Percentiles rank a stretch among this genome's conserved stretches.
These are phyloP conservation scores for Tolmerus cingulatus DNA, from an alignment of 2,888 invertebrate genomes.

Conservation along the genomic window DNA sequence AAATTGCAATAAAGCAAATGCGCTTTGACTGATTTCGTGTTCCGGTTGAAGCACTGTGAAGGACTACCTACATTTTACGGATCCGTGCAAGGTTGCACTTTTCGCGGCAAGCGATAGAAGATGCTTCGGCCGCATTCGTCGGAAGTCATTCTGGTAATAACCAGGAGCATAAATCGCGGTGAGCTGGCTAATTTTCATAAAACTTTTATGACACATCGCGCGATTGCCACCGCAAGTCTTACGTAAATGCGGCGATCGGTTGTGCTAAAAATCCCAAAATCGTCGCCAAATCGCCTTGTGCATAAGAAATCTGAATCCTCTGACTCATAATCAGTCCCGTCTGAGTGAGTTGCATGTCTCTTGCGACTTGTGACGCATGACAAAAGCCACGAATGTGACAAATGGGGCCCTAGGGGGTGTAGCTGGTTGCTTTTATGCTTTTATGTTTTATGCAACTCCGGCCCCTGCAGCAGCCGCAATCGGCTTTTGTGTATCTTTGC, in stretches of 20 bases:
- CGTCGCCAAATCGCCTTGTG: neutral
- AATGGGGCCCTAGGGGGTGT: neutral
- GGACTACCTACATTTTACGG: neutral
- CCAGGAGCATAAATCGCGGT: neutral
- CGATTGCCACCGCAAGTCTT: neutral
- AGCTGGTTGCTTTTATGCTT: neutral
- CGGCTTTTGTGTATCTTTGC: neutral
- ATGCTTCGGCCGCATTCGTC: neutral
- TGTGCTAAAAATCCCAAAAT: neutral
- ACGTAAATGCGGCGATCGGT: neutral
- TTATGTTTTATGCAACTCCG: neutral
- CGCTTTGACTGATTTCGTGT: neutral
- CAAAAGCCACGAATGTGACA: neutral
- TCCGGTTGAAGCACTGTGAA: neutral
- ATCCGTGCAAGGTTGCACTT: neutral
- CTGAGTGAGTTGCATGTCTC: neutral
- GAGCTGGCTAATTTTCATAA: neutral
- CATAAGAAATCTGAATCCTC: neutral
- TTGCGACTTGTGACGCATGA: neutral
- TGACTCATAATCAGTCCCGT: neutral
- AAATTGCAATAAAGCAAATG: neutral
- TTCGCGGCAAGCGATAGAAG: neutral
- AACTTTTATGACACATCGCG: constrained; percentile 14
- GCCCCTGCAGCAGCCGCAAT: neutral
- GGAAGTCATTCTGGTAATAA: neutral